A percentile compares a stretch with the other conserved stretches of the same genome.
These are phyloP conservation scores for Montipora efflorescens DNA, from an alignment of 64 coral and sea anemone species.

Conservation along the genomic window DNA sequence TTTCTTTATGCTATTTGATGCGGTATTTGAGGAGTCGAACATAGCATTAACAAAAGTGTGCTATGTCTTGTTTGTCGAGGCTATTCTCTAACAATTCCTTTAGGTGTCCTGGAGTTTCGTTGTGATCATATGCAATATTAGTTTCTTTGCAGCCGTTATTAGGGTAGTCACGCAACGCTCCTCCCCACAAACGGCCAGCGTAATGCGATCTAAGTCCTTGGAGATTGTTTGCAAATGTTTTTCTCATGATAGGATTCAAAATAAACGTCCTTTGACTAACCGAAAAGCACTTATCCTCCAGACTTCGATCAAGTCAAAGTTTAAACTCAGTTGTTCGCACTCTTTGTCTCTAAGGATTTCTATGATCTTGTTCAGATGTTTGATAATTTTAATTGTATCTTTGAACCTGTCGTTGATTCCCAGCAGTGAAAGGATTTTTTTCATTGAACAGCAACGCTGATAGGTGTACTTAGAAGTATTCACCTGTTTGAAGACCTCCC, in stretches of 20 bases:
- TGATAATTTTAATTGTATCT: neutral
- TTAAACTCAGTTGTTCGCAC: constrained; percentile 14
- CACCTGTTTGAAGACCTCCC: neutral
- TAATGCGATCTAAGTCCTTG: neutral
- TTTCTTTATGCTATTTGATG: constrained; percentile 29
- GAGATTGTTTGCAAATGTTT: neutral
- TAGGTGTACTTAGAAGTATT: neutral
- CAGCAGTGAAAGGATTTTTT: constrained; percentile 29
- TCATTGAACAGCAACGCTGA: neutral
- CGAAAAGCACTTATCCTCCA: constrained; percentile 26
- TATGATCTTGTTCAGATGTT: neutral
- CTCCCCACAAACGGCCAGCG: no score
- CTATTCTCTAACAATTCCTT: constrained; percentile 43
- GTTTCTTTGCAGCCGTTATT: no score
- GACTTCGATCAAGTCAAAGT: constrained; percentile 6
- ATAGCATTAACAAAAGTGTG: constrained; percentile 15
- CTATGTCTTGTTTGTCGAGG: neutral
- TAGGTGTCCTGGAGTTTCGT: constrained; percentile 10
- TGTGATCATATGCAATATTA: neutral
- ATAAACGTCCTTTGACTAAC: neutral
- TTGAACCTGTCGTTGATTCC: constrained; percentile 10
- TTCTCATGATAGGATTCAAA: neutral
- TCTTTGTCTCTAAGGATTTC: neutral
- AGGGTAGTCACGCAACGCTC: no score
- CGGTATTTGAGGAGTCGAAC: neutral